A percentile compares a stretch with the other conserved stretches of the same genome.
phyloP scores from a whole-genome alignment of 2,113 vertebrate species.

The Craseonycteris thonglongyai region DNA sequence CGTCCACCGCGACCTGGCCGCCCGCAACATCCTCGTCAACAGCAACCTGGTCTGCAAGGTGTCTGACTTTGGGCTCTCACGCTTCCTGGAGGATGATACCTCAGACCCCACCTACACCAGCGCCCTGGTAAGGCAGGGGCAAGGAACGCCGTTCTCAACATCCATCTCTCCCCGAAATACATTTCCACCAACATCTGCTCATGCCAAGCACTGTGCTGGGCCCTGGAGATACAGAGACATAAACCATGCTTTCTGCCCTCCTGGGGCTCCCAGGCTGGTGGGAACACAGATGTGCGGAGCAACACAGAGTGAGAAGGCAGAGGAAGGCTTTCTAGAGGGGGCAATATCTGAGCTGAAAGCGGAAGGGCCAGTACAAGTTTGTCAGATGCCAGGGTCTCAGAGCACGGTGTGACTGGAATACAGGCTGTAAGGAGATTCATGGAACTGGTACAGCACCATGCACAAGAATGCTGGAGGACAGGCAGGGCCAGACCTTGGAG shows the following conservation, averaged over 20 bases:
- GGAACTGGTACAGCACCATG: too few relatives aligned
- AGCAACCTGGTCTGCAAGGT: conserved; percentile 98
- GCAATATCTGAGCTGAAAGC: not conserved
- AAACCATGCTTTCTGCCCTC: not conserved
- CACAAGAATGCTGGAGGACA: rapidly evolving
- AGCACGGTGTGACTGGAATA: too few relatives aligned
- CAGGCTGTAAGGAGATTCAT: too few relatives aligned
- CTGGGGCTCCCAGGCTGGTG: not conserved
- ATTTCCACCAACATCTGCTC: not conserved
- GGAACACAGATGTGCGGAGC: not conserved
- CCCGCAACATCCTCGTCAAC: conserved; percentile 97
- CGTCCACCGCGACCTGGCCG: conserved; percentile 93
- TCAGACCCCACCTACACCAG: conserved; percentile 98
- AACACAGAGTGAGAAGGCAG: not conserved
- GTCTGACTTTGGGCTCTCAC: conserved; percentile 95
- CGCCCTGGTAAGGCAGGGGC: conserved; percentile 84
- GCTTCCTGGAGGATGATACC: conserved; percentile 95
- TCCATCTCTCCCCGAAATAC: not conserved
- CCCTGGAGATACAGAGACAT: not conserved
- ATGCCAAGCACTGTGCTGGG: not conserved
- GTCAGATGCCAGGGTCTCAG: not conserved
- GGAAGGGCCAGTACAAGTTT: not conserved
- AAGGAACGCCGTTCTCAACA: rapidly evolving
- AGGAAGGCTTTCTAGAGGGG: not conserved
- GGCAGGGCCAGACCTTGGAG: not conserved